Conservation (phyloP, 2,888 invertebrate genomes). For the Troides helena region DNA sequence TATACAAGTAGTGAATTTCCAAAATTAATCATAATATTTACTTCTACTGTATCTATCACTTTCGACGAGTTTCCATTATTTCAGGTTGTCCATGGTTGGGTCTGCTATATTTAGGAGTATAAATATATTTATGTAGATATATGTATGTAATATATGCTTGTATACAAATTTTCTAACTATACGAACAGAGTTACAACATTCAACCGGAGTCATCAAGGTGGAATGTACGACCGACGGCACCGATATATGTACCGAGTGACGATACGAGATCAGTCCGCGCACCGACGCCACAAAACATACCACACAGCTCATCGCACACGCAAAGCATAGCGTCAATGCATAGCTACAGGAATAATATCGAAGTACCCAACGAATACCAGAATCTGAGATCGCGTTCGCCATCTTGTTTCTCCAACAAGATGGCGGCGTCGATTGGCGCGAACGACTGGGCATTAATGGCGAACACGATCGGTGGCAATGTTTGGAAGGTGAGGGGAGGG, state of each 20-base stretch:
- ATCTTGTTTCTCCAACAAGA: conserved; percentile 78
- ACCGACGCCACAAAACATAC: conserved; percentile 69
- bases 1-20: conserved; percentile 22
- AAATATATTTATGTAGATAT: conserved; percentile 37
- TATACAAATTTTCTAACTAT: conserved; percentile 45
- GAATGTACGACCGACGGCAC: conserved; percentile 76
- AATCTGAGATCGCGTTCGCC: conserved; percentile 76
- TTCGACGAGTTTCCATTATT: conserved; percentile 13
- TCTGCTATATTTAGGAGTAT: conserved; percentile 33
- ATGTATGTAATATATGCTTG: conserved; percentile 41
- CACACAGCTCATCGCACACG: conserved; percentile 73
- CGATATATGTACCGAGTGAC: conserved; percentile 72
- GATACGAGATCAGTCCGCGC: conserved; percentile 61
- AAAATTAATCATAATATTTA: conserved; percentile 9
- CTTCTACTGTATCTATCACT: conserved; percentile 6
- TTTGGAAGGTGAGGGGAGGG: conserved; percentile 81
- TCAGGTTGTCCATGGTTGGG: conserved; percentile 33
- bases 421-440: conserved; percentile 74
- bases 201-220: conserved; percentile 71
- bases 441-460: conserved; percentile 76
- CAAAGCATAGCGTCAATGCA: conserved; percentile 79
- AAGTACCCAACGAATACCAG: conserved; percentile 75
- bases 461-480: conserved; percentile 61
- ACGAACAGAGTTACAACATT: conserved; percentile 75
- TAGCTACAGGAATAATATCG: conserved; percentile 76